Percentiles rank a stretch among this genome's conserved stretches.
These are phyloP conservation scores for Muntiacus reevesi DNA, from an alignment of 2,113 vertebrate species.

Conservation along the genomic window DNA sequence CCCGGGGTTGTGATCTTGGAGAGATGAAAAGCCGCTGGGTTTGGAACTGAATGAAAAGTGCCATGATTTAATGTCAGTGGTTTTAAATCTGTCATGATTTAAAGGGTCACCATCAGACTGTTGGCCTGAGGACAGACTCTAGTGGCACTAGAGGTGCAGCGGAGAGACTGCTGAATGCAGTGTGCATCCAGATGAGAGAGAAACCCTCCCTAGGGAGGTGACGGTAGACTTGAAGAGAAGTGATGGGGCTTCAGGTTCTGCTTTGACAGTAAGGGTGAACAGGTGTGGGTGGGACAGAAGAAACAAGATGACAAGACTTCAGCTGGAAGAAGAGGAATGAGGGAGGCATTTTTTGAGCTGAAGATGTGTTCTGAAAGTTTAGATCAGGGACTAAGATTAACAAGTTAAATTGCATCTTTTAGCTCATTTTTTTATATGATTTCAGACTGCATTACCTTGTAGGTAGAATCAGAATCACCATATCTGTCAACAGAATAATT, in stretches of 20 bases:
- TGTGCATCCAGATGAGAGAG: no score
- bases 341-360: background rate
- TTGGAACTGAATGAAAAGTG: background rate
- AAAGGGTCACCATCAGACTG: background rate
- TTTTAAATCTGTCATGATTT: background rate
- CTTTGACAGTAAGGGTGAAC: background rate
- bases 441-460: background rate
- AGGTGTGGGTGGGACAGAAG: no score
- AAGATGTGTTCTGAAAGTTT: background rate
- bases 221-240: no score
- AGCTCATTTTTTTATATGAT: background rate
- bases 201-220: background rate
- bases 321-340: background rate
- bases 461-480: background rate
- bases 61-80: background rate
- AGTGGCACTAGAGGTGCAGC: background rate
- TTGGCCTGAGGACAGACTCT: background rate
- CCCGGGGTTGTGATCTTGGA: background rate
- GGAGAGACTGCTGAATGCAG: accelerated
- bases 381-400: background rate
- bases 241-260: no score
- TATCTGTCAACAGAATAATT: background rate
- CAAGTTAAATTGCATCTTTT: background rate
- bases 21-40: background rate
- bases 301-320: background rate